phyloP scores from a whole-genome alignment of 2,113 vertebrate genomes.

The Hyperopisus bebe region DNA sequence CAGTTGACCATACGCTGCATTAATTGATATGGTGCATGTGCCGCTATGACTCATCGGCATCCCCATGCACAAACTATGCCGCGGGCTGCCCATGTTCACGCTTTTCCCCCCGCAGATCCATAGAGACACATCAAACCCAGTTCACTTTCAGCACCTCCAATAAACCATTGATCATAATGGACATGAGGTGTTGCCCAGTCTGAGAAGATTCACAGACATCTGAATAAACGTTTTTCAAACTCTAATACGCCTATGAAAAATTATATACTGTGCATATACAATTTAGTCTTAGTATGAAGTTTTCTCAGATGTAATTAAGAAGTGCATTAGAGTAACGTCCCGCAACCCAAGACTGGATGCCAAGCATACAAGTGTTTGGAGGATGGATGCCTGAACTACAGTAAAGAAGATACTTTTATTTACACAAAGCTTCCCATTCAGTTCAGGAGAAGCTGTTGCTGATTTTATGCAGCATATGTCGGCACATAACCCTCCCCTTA shows the following conservation, averaged over 20 bases:
- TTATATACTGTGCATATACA: background rate
- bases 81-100: no score
- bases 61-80: no score
- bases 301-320: background rate
- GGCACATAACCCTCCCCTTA: background rate
- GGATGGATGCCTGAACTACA: background rate
- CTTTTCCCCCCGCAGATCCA: background rate
- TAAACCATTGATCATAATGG: background rate
- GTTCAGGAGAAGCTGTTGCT: background rate
- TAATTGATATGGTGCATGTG: background rate
- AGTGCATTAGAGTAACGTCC: background rate
- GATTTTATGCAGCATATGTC: background rate
- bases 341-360: background rate
- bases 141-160: background rate
- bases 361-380: background rate
- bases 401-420: background rate
- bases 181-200: background rate
- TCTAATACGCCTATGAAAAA: background rate
- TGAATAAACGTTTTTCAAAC: background rate
- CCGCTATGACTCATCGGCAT: background rate
- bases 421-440: background rate
- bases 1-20: constrained; percentile 1
- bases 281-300: background rate
- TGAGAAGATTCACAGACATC: background rate
- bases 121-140: background rate